phyloP scores from a whole-genome alignment of 2,888 invertebrate genomes.

The Scrobipalpa costella region DNA sequence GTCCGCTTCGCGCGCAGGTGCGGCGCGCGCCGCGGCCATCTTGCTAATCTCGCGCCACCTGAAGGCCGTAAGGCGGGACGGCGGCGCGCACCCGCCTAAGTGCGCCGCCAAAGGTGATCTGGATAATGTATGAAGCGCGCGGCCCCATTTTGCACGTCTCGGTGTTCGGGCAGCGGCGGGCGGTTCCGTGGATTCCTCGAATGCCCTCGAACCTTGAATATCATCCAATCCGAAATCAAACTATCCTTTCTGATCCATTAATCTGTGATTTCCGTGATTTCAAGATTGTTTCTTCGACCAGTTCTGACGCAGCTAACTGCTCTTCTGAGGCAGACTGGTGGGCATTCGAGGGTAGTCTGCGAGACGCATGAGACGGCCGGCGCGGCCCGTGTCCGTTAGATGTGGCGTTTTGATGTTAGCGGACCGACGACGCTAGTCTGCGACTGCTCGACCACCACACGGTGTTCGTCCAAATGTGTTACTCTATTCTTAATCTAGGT shows the following conservation, averaged over 20 bases:
- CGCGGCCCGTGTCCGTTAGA: slow-evolving; percentile 73
- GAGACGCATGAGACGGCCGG: slow-evolving; percentile 57
- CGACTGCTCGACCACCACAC: slow-evolving; percentile 54
- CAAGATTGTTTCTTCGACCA: background rate
- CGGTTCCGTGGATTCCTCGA: slow-evolving; percentile 42
- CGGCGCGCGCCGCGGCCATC: slow-evolving; percentile 96
- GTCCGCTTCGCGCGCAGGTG: slow-evolving; percentile 94
- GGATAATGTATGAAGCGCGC: slow-evolving; percentile 80
- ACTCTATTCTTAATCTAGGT: background rate
- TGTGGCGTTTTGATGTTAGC: slow-evolving; percentile 77
- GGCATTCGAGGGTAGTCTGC: slow-evolving; percentile 52
- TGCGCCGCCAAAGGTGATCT: slow-evolving; percentile 82
- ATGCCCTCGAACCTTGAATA: slow-evolving; percentile 31
- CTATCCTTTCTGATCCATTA: background rate
- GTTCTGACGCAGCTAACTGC: background rate
- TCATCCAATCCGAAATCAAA: background rate
- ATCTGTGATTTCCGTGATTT: background rate
- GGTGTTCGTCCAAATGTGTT: slow-evolving; percentile 54
- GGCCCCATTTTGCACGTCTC: slow-evolving; percentile 73
- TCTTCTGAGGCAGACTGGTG: slow-evolving; percentile 19
- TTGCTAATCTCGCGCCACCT: slow-evolving; percentile 96
- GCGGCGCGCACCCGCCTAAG: slow-evolving; percentile 79
- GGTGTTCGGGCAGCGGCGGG: slow-evolving; percentile 49
- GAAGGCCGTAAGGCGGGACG: slow-evolving; percentile 80
- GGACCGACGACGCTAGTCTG: slow-evolving; percentile 62